phyloP scores from a whole-genome alignment of 2,797 vertebrate species.

The Enteromius fasciolatus region DNA sequence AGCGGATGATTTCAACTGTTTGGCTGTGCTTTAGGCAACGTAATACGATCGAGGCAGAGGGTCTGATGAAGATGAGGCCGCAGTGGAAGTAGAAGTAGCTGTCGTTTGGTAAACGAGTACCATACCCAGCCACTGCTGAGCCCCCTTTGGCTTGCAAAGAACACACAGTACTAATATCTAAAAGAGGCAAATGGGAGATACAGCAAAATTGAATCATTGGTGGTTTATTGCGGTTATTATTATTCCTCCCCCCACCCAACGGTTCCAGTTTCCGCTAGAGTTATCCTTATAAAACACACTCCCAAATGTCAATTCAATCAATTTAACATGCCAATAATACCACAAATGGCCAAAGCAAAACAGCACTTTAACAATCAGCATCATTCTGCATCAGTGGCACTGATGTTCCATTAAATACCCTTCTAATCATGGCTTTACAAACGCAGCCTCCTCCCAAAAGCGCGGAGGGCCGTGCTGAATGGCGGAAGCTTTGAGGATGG shows the following conservation, averaged over 20 bases:
- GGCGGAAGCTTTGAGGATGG: constrained; percentile 49
- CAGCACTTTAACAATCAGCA: constrained; percentile 51
- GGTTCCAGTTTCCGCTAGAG: background rate
- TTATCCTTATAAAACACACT: constrained; percentile 37
- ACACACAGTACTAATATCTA: background rate
- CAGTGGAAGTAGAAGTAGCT: constrained; percentile 5
- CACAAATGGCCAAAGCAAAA: constrained; percentile 49
- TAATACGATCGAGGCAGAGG: constrained; percentile 22
- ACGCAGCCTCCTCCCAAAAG: constrained; percentile 47
- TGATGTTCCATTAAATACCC: constrained; percentile 56
- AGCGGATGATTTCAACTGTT: constrained; percentile 26
- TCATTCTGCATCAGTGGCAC: constrained; percentile 45
- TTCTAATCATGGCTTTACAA: constrained; percentile 53
- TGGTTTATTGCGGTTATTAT: background rate
- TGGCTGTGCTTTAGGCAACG: constrained; percentile 13
- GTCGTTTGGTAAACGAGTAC: constrained; percentile 9
- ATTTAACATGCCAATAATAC: constrained; percentile 38
- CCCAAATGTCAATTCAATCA: constrained; percentile 53
- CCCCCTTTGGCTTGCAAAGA: background rate
- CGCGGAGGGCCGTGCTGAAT: constrained; percentile 31
- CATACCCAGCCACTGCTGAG: constrained; percentile 7
- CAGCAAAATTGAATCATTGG: constrained; percentile 14
- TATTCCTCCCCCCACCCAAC: constrained; percentile 9
- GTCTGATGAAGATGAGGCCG: constrained; percentile 25
- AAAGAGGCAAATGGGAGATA: constrained; percentile 9